Evolutionary conservation across 2,888 invertebrate species (phyloP), one percentile per base, ranked within the genome.

Genomic region (Drosophila basisetae): DNA sequence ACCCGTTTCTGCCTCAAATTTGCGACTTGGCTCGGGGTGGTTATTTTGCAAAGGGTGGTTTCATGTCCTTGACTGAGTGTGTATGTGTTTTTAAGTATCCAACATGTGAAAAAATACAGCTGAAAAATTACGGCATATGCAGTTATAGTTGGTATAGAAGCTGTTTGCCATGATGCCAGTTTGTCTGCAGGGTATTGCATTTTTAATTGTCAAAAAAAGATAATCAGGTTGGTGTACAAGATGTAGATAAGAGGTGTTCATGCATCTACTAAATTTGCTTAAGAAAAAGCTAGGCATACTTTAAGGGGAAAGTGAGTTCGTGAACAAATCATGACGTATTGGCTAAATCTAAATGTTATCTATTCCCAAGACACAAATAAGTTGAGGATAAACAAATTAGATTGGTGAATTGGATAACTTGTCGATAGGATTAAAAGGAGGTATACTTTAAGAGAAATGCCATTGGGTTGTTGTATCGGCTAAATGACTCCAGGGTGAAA

Each of bases 401-500:
- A 37, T 55, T 37, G 18, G 4, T 37, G 37, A 6, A 33, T 18
- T 55, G 28, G 28, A 25, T 37, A 55, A 25, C 11, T 37, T 11
- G 6, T 25, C 0, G 6, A 10, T 25, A 18, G 11, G 4, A 35
- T 35, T 6, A 37, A 35, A 47, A 2, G 13, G 2, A 16, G 2
- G 16, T 7, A 2, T 4, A 47, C 47, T 4, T 9, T 2, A 25
- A 7, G 4, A 7, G 16, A 4, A 16, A 47, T 16, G 1, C 16
- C 25, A 16, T 1, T 16, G 4, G 47, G 47, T 47, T 47, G 47
- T 16, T 16, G 47, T 4, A 25, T 47, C 7, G 47, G 28, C 47
- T 47, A 25, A 9, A 25, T 4, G 1, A 16, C 16, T 9, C 1
- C 16, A 1, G 0, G 4, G 1, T 16, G 1, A 25, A 25, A 2